A percentile compares a stretch with the other conserved stretches of the same genome.
These are phyloP conservation scores for Enteromius argenteus DNA, from an alignment of 2,797 vertebrate species.

Conservation along the genomic window DNA sequence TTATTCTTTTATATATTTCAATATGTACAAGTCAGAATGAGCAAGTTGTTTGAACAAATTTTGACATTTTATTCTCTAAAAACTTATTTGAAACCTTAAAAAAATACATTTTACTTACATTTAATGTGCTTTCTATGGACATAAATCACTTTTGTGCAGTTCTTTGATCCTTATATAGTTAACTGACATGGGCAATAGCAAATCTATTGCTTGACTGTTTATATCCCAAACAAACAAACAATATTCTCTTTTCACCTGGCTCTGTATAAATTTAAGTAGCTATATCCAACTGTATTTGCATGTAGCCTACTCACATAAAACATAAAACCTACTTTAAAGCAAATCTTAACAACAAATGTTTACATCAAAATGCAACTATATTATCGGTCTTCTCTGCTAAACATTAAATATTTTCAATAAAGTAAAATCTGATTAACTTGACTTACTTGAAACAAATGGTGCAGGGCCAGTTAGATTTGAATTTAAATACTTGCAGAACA, in stretches of 20 bases:
- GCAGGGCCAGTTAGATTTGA: not conserved
- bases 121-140: too few relatives aligned
- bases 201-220: not conserved
- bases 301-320: not conserved
- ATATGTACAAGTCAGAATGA: too few relatives aligned
- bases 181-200: too few relatives aligned
- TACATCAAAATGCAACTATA: not conserved
- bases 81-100: too few relatives aligned
- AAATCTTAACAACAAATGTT: not conserved
- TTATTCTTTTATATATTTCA: too few relatives aligned
- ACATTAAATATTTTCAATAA: not conserved
- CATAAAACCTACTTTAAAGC: not conserved
- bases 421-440: not conserved
- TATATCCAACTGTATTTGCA: not conserved
- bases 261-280: not conserved
- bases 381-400: not conserved
- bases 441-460: not conserved
- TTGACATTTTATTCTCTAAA: too few relatives aligned
- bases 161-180: too few relatives aligned
- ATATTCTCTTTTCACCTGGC: not conserved
- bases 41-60: too few relatives aligned
- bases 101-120: too few relatives aligned
- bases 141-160: too few relatives aligned
- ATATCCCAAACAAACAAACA: not conserved
- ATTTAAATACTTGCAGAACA: not conserved